Evolutionary conservation across 2,888 invertebrate species (phyloP).

Genomic region (Hirtodrosophila confusa): DNA sequence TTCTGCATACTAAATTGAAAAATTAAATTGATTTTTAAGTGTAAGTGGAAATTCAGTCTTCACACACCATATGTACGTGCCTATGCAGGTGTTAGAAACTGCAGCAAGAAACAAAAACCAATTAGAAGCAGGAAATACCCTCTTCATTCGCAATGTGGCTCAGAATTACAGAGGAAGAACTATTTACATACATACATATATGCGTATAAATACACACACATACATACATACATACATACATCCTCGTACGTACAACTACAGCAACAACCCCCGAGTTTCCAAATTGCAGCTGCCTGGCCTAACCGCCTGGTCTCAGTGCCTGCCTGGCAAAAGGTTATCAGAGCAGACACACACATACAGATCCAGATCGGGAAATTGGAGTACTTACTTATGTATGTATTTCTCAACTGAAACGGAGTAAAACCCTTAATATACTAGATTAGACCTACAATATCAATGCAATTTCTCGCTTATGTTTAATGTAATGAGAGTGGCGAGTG

Average conservation of each 20-base stretch:
- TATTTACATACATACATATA: slow-evolving; percentile 14
- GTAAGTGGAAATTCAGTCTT: too few species aligned
- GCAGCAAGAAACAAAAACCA: slow-evolving; percentile 7
- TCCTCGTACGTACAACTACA: slow-evolving; percentile 1
- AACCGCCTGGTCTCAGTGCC: slow-evolving; percentile 28
- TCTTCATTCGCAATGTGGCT: slow-evolving; percentile 47
- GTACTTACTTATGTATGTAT: too few species aligned
- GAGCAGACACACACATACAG: slow-evolving; percentile 15
- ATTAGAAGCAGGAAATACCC: slow-evolving; percentile 56
- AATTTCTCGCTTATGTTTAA: too few species aligned
- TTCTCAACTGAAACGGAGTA: too few species aligned
- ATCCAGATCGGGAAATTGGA: slow-evolving; percentile 2
- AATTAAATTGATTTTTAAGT: too few species aligned
- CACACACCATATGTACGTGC: not conserved
- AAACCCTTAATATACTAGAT: too few species aligned
- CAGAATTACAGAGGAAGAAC: slow-evolving; percentile 19
- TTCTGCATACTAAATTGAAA: too few species aligned
- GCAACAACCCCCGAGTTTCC: slow-evolving; percentile 40
- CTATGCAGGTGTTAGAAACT: slow-evolving; percentile 17
- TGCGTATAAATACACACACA: slow-evolving; percentile 1
- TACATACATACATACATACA: slow-evolving; percentile 4
- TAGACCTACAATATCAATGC: too few species aligned
- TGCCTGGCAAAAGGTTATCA: slow-evolving; percentile 65
- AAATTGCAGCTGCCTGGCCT: slow-evolving; percentile 49
- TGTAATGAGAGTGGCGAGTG: too few species aligned